These are phyloP conservation scores for Meiosimyza platycephala DNA, from an alignment of 2,888 invertebrate species.

Conservation along the genomic window DNA sequence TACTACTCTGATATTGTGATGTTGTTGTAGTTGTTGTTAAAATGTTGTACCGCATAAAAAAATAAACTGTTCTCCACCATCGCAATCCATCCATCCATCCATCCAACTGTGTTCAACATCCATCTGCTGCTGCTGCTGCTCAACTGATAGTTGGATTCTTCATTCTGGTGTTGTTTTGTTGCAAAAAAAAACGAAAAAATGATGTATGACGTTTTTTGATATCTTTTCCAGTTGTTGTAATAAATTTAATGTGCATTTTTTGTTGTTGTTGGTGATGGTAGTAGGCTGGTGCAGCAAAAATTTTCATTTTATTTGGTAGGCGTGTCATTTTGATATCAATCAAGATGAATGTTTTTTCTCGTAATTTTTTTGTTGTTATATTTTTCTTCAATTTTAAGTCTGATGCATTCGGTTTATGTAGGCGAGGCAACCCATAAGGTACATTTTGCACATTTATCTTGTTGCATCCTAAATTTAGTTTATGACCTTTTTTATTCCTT, in stretches of 20 bases:
- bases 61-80: slow-evolving; percentile 10
- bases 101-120: neutral
- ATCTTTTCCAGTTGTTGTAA: slow-evolving; percentile 43
- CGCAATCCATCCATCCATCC: slow-evolving; percentile 24
- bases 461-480: neutral
- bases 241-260: slow-evolving; percentile 40
- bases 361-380: slow-evolving; percentile 1
- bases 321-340: slow-evolving; percentile 52
- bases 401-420: slow-evolving; percentile 8
- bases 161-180: slow-evolving; percentile 7
- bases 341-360: slow-evolving; percentile 39
- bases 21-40: slow-evolving; percentile 1
- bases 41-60: too few relatives aligned
- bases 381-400: too few relatives aligned
- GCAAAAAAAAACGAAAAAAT: slow-evolving; percentile 4
- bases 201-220: slow-evolving; percentile 39
- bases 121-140: neutral
- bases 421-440: slow-evolving; percentile 23
- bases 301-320: slow-evolving; percentile 45
- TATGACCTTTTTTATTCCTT: neutral
- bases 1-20: slow-evolving; percentile 5
- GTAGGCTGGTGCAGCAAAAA: slow-evolving; percentile 4
- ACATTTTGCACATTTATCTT: neutral
- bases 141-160: neutral
- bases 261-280: slow-evolving; percentile 6